phyloP scores from a whole-genome alignment of 2,797 vertebrate species.

The Oophaga sylvatica region DNA sequence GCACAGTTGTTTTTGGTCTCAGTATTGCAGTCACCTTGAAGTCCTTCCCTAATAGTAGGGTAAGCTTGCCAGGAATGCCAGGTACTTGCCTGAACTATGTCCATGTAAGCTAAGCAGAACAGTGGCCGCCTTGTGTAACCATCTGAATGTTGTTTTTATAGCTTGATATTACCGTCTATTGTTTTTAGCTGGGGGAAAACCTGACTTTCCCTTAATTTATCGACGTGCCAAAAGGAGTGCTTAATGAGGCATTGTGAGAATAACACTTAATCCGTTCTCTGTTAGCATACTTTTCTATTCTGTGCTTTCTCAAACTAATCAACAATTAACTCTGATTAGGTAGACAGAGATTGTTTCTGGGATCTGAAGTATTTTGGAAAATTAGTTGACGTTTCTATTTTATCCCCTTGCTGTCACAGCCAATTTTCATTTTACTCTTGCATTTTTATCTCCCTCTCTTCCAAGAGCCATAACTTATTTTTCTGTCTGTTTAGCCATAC shows the following conservation, averaged over 20 bases:
- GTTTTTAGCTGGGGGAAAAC: background rate
- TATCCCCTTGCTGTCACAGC: too few relatives aligned
- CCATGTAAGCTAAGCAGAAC: background rate
- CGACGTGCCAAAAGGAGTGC: too few relatives aligned
- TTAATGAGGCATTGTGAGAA: background rate
- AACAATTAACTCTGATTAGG: background rate
- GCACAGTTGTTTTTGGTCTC: too few relatives aligned
- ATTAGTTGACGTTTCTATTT: background rate
- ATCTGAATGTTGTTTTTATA: background rate
- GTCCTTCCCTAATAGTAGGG: too few relatives aligned
- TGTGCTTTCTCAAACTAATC: background rate
- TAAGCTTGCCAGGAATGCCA: background rate
- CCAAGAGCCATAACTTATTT: too few relatives aligned
- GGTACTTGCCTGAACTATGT: background rate
- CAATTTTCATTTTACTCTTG: too few relatives aligned
- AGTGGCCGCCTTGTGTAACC: background rate
- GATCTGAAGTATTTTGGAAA: background rate
- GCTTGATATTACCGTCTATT: background rate
- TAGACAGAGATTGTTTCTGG: too few relatives aligned
- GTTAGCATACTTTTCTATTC: background rate
- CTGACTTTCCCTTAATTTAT: background rate
- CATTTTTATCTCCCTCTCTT: too few relatives aligned
- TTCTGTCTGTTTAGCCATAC: too few relatives aligned
- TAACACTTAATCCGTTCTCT: background rate
- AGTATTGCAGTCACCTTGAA: too few relatives aligned